A percentile compares a stretch with the other conserved stretches of the same genome.
phyloP scores from a whole-genome alignment of 2,888 invertebrate genomes.

The Chrysodeixis includens region DNA sequence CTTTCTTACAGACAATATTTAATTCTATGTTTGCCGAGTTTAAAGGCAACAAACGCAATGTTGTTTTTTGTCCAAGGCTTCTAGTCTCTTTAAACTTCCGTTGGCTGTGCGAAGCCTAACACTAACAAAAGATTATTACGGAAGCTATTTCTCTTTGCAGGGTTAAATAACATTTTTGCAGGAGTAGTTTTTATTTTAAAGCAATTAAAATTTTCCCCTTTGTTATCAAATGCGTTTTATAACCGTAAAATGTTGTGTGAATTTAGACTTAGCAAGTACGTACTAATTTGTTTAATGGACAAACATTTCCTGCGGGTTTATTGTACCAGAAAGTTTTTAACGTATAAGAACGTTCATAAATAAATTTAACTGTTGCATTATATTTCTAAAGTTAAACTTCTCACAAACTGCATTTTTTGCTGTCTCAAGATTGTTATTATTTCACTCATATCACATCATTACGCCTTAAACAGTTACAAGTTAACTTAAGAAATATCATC shows the following conservation, averaged over 20 bases:
- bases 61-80: neutral
- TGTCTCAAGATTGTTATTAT: too few species aligned
- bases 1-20: neutral
- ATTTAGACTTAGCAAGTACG: too few species aligned
- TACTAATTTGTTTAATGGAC: too few species aligned
- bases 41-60: constrained; percentile 3
- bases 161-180: neutral
- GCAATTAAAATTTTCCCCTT: neutral
- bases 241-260: neutral
- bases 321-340: too few species aligned
- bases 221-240: neutral
- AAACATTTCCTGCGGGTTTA: too few species aligned
- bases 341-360: too few species aligned
- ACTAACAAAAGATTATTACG: constrained; percentile 5
- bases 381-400: too few species aligned
- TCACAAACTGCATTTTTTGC: too few species aligned
- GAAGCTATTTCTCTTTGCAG: neutral
- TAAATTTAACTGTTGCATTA: too few species aligned
- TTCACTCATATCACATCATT: too few species aligned
- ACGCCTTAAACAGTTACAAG: too few species aligned
- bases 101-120: neutral
- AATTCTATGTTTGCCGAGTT: neutral
- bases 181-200: neutral
- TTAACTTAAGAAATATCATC: neutral
- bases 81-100: constrained; percentile 6